phyloP scores from a whole-genome alignment of 2,888 invertebrate genomes.

The Sepiola atlantica region DNA sequence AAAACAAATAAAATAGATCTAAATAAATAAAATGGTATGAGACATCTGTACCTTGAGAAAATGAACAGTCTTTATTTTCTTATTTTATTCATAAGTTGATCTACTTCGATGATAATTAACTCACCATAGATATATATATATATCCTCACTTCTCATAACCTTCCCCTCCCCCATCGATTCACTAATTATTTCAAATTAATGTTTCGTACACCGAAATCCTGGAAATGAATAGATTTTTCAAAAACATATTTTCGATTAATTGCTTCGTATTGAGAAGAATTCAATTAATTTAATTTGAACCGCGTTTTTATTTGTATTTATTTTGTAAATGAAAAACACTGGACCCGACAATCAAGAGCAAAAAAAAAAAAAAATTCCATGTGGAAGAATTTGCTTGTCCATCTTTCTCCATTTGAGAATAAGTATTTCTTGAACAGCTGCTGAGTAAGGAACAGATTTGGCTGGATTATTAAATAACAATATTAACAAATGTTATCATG shows the following conservation, averaged over 20 bases:
- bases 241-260: background rate
- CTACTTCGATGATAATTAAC: background rate
- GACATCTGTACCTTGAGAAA: background rate
- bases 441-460: too few species aligned
- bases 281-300: background rate
- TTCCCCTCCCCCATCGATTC: background rate
- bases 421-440: too few species aligned
- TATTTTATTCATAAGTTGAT: background rate
- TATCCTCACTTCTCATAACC: background rate
- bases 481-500: too few species aligned
- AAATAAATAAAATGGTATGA: too few species aligned
- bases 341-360: background rate
- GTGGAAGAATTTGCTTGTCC: background rate
- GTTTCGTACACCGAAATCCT: background rate
- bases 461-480: too few species aligned
- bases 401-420: too few species aligned
- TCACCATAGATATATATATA: background rate
- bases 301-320: background rate
- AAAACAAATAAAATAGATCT: background rate
- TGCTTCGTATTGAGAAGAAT: background rate
- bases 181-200: background rate
- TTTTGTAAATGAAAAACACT: background rate
- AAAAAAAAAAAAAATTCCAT: background rate
- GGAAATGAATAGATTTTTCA: background rate
- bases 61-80: background rate